phyloP scores from a whole-genome alignment of 1,140 invertebrate genomes.

The Drosophila dunni region DNA sequence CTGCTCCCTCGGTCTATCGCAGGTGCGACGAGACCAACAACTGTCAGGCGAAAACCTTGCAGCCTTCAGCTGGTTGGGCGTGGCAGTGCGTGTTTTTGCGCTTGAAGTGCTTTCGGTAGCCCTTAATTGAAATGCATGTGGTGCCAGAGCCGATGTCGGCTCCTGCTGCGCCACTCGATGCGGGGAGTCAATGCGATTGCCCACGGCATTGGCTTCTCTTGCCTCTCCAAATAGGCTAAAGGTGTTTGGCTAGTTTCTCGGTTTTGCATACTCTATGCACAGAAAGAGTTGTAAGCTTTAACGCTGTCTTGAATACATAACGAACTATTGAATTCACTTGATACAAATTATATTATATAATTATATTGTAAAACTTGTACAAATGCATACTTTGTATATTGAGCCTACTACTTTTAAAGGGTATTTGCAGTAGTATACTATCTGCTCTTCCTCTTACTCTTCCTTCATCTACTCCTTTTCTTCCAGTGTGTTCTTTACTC shows the following conservation, averaged over 20 bases:
- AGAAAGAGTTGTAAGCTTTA: not conserved
- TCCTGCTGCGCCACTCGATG: conserved; percentile 4
- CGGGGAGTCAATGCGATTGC: not conserved
- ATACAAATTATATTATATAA: no score
- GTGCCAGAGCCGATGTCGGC: conserved; percentile 27
- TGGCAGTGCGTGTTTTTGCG: conserved; percentile 74
- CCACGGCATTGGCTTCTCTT: conserved; percentile 51
- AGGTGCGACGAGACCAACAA: not conserved
- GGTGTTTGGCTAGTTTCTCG: conserved; percentile 55
- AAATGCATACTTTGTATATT: no score
- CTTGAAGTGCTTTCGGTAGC: conserved; percentile 72
- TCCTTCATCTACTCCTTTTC: no score
- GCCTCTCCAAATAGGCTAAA: conserved; percentile 46
- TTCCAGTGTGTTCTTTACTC: not conserved
- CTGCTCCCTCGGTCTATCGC: not conserved
- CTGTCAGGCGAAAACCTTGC: conserved; percentile 12
- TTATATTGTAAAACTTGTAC: no score
- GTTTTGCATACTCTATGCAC: conserved; percentile 1
- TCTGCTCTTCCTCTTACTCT: no score
- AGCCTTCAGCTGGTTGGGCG: conserved; percentile 28
- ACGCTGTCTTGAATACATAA: no score
- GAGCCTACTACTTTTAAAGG: no score
- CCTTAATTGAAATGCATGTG: conserved; percentile 81
- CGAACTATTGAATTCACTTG: no score
- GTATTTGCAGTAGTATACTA: no score